phyloP scores from a whole-genome alignment of 2,888 invertebrate species.

The Blera fallax region DNA sequence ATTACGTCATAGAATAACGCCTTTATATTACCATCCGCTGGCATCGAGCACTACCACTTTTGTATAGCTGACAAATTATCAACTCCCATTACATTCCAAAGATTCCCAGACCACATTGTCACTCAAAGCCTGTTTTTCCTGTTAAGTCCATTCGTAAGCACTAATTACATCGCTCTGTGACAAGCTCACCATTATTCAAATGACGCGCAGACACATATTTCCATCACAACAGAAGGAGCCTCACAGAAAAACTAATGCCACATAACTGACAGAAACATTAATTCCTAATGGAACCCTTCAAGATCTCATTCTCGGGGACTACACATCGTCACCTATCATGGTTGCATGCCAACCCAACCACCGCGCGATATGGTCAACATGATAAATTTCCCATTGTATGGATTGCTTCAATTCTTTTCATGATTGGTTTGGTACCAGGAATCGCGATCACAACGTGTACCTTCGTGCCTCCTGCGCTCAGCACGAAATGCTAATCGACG shows the following conservation, averaged over 20 bases:
- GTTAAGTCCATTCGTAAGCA: slow-evolving; percentile 36
- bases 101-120: slow-evolving; percentile 59
- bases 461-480: slow-evolving; percentile 65
- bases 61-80: not conserved
- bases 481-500: slow-evolving; percentile 72
- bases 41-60: not conserved
- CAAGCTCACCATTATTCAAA: slow-evolving; percentile 50
- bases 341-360: slow-evolving; percentile 1
- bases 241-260: slow-evolving; percentile 65
- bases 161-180: slow-evolving; percentile 53
- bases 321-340: slow-evolving; percentile 16
- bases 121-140: slow-evolving; percentile 36
- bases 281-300: slow-evolving; percentile 62
- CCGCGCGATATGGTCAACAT: slow-evolving; percentile 65
- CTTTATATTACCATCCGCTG: not conserved
- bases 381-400: slow-evolving; percentile 66
- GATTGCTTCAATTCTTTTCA: slow-evolving; percentile 42
- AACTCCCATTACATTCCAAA: slow-evolving; percentile 21
- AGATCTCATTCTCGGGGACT: slow-evolving; percentile 27
- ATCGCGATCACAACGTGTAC: slow-evolving; percentile 66
- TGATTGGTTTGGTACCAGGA: slow-evolving; percentile 59
- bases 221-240: slow-evolving; percentile 45
- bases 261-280: slow-evolving; percentile 64
- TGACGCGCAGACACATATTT: slow-evolving; percentile 52
- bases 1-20: not conserved